Evolutionary conservation across 2,113 vertebrate species (phyloP).

Genomic region (Eleginops maclovinus): DNA sequence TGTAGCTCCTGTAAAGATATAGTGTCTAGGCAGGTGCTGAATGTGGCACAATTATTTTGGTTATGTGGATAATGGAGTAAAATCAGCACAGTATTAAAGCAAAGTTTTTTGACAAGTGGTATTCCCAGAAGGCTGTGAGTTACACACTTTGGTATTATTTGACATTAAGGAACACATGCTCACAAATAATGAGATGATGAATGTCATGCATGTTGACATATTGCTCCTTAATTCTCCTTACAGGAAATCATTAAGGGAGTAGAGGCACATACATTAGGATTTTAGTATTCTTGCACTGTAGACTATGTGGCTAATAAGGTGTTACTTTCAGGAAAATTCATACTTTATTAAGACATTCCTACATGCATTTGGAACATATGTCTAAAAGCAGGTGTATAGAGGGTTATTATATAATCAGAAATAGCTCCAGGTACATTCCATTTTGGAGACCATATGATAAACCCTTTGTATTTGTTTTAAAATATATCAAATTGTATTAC

Average conservation of each 20-base stretch:
- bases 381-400: background rate
- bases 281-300: background rate
- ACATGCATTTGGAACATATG: background rate
- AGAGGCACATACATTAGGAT: conserved; percentile 3
- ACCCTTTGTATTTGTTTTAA: background rate
- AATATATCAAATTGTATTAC: background rate
- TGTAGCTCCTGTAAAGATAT: conserved; percentile 65
- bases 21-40: conserved; percentile 45
- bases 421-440: background rate
- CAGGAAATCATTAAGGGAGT: conserved; percentile 14
- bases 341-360: background rate
- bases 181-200: conserved; percentile 35
- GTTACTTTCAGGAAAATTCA: background rate
- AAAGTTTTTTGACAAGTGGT: conserved; percentile 61
- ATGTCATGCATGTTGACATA: conserved; percentile 19
- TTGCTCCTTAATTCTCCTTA: conserved; percentile 16
- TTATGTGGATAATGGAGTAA: conserved; percentile 69
- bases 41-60: conserved; percentile 68
- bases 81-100: conserved; percentile 44
- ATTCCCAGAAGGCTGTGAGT: conserved; percentile 29
- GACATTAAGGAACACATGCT: conserved; percentile 37
- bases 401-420: background rate
- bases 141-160: conserved; percentile 41
- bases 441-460: background rate
- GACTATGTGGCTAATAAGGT: background rate